Base-by-base conservation (phyloP, 2,797 vertebrate species). In the Enteromius paludinosus region DNA sequence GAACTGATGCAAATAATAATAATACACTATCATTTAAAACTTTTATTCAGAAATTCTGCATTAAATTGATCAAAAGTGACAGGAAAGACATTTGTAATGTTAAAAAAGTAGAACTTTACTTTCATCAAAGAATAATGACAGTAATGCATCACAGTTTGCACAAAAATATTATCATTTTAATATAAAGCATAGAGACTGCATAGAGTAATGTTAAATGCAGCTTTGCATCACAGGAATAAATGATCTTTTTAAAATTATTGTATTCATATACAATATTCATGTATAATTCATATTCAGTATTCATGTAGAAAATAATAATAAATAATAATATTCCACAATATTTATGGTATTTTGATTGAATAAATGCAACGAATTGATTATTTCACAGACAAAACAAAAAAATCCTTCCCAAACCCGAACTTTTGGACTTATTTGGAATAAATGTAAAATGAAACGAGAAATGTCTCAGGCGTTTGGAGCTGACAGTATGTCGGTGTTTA, bases 401-500 rank as follows among this genome's bases (percentile, higher is more conserved):
- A 25, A 28, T 17, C 0, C n/a, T 56, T 59, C 10, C 12, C 7
- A 7, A 35, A 7, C 35, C 11, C 9, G 28, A 62, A 62, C 54
- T 1, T 62, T 62, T 64, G 17, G 47, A 64, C 38, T 77, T 20
- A 61, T 43, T 76, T 28, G 2, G 9, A 9, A 45, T 69, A 35
- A 15, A 59, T 9, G 3, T 56, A 14, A 1, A 5, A 23, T 59
- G 11, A 11, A 43, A 10, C 25, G 9, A 10, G 11, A 41, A 61
- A 43, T 23, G 28, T 71, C 70, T 72, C 59, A 52, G 28, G 72
- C 18, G 33, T 80, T 35, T 68, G 33, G 41, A 72, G 38, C 73
- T 77, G 66, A 41, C 81, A 68, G 70, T 30, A 47, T 66, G 47
- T 78, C 61, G 35, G 56, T 52, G 49, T 76, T 81, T 66, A 82